A percentile compares a stretch with the other conserved stretches of the same genome.
phyloP scores from a whole-genome alignment of 2,113 vertebrate genomes.

The Eubucco bourcierii region DNA sequence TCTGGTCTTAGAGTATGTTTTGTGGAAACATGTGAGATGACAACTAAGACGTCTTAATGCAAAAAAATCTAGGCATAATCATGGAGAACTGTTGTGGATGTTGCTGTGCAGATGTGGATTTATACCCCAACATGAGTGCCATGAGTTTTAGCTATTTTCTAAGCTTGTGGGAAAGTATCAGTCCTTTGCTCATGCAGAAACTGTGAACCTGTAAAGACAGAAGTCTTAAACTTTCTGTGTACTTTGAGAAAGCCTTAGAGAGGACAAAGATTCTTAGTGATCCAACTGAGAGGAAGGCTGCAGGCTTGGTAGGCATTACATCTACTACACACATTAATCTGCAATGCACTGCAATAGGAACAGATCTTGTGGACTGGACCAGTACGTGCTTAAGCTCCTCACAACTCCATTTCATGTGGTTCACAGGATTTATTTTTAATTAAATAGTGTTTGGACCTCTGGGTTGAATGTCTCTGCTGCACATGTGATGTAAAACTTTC shows the following conservation, averaged over 20 bases:
- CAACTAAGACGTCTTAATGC: background rate
- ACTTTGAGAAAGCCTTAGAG: background rate
- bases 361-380: conserved; percentile 10
- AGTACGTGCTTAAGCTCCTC: conserved; percentile 22
- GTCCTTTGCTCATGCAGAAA: background rate
- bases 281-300: background rate
- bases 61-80: conserved; percentile 22
- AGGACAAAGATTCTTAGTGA: background rate
- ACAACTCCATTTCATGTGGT: conserved; percentile 37
- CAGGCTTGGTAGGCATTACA: background rate
- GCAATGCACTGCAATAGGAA: background rate
- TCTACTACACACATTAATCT: background rate
- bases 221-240: background rate
- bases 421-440: conserved; percentile 52
- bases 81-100: background rate
- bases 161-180: background rate
- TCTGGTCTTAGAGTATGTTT: background rate
- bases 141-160: background rate
- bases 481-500: conserved; percentile 4
- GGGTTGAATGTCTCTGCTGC: background rate
- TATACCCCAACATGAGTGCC: background rate
- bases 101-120: background rate
- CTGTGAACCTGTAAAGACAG: background rate
- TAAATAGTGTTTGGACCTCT: conserved; percentile 39
- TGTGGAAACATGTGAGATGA: background rate